These are phyloP conservation scores for Drosophila cardini DNA, from an alignment of 1,140 invertebrate species.

Conservation along the genomic window DNA sequence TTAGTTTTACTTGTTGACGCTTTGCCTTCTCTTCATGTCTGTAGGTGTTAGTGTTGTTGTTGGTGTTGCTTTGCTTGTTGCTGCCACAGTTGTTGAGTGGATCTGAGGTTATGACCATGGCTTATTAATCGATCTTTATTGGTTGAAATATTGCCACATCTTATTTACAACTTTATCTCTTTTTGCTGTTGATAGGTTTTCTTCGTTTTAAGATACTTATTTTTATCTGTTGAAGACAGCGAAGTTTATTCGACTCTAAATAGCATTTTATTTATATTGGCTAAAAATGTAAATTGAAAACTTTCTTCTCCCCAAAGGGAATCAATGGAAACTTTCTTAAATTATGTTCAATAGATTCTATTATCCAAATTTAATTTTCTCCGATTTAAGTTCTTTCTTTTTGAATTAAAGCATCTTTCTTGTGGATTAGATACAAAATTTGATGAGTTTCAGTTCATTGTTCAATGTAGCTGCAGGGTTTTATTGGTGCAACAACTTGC, in stretches of 20 bases:
- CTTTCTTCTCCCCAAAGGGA: too few relatives aligned
- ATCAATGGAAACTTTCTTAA: too few relatives aligned
- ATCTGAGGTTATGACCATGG: conserved; percentile 14
- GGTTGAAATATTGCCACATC: conserved; percentile 20
- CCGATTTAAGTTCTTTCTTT: too few relatives aligned
- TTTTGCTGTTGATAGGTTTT: background rate
- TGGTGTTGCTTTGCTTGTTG: conserved; percentile 42
- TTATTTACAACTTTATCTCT: conserved; percentile 13
- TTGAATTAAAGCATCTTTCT: background rate
- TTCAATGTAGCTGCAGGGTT: background rate
- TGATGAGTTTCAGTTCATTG: conserved; percentile 2
- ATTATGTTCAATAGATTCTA: too few relatives aligned
- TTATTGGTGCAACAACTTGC: background rate
- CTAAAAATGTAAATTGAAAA: too few relatives aligned
- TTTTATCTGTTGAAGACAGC: background rate
- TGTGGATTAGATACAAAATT: background rate
- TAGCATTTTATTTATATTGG: too few relatives aligned
- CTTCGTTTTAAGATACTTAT: background rate
- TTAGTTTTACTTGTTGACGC: conserved; percentile 75
- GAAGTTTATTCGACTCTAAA: background rate
- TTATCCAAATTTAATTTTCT: too few relatives aligned
- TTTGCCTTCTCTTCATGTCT: conserved; percentile 33
- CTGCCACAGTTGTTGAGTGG: conserved; percentile 18
- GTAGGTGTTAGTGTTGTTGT: conserved; percentile 54
- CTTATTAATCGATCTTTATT: conserved; percentile 28